Conservation (phyloP, 2,113 vertebrate genomes). For the Chloropsis cyanopogon region DNA sequence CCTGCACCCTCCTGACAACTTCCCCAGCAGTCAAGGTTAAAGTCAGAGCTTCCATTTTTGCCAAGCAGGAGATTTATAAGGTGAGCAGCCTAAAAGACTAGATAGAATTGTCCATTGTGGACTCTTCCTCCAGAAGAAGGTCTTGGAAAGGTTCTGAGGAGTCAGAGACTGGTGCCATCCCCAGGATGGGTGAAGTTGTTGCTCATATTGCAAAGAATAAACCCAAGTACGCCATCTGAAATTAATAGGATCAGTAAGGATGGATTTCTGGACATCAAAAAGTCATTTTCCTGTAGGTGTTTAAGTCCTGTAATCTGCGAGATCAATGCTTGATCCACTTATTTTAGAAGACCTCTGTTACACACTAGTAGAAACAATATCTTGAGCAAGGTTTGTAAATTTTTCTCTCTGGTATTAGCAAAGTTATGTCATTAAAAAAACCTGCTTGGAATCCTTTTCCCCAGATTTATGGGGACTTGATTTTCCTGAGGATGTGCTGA, state of each 20-base stretch:
- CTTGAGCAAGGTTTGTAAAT: neutral
- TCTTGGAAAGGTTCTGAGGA: neutral
- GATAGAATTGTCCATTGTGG: neutral
- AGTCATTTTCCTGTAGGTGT: neutral
- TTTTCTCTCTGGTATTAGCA: neutral
- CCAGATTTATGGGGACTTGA: neutral
- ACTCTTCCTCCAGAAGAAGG: neutral
- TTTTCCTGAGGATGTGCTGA: constrained; percentile 1
- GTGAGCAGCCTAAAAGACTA: neutral
- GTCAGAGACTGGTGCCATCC: neutral
- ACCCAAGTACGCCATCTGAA: neutral
- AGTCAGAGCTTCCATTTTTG: neutral
- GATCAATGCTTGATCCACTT: neutral
- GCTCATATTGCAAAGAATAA: neutral
- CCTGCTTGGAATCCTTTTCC: neutral
- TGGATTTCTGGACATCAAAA: neutral
- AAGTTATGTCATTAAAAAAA: neutral
- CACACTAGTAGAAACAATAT: neutral
- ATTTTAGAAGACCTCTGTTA: neutral
- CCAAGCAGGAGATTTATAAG: neutral
- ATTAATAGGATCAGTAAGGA: neutral
- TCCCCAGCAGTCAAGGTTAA: neutral
- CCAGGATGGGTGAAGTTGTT: neutral
- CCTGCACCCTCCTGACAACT: neutral
- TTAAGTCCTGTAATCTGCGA: neutral